Evolutionary conservation across 2,797 vertebrate species (phyloP), one percentile per base, ranked within the genome.

Genomic region (Enteromius argenteus): DNA sequence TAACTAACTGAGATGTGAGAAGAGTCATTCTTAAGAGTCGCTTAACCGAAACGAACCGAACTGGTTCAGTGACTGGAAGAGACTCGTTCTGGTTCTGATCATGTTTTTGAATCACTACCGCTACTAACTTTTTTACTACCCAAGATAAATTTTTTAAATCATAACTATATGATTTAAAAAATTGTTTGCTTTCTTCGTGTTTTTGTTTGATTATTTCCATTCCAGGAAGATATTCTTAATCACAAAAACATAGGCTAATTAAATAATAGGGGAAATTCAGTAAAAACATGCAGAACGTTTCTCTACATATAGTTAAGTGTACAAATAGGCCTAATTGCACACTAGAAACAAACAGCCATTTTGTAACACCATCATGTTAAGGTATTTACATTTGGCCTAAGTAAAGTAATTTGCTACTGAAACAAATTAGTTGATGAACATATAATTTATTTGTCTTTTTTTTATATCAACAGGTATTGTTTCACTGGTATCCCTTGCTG

Each of bases 401-500:
- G 9, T 39, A n/a, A 13, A 68, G 4, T 27, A 4, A 75, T n/a
- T 21, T 32, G 4, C 44, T 11, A 32, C 32, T 51, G 19, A 14
- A 46, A 77, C 10, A 11, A 42, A 17, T 14, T 2, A n/a, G 72
- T 56, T 76, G 7, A 58, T 76, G 21, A 56, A 23, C 13, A 58
- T 39, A n/a, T 37, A 3, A 77, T 19, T 62, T 3, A 15, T 23
- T 0, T 35, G 60, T n/a, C 27, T 30, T 5, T 42, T 42, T 53
- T 53, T 27, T 73, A 35, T 64, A 21, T 75, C 42, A 46, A 37
- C 86, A 95, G 94, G 94, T 60, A 91, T 93, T 0, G 93, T 95
- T n/a, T 95, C 93, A 0, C 91, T 96, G 86, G 88, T 93, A 39
- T 96, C 95, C 17, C 88, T 95, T 77, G 93, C 95, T 19, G 88